phyloP scores from a whole-genome alignment of 2,797 vertebrate species.

The Cyprinodon diabolis region DNA sequence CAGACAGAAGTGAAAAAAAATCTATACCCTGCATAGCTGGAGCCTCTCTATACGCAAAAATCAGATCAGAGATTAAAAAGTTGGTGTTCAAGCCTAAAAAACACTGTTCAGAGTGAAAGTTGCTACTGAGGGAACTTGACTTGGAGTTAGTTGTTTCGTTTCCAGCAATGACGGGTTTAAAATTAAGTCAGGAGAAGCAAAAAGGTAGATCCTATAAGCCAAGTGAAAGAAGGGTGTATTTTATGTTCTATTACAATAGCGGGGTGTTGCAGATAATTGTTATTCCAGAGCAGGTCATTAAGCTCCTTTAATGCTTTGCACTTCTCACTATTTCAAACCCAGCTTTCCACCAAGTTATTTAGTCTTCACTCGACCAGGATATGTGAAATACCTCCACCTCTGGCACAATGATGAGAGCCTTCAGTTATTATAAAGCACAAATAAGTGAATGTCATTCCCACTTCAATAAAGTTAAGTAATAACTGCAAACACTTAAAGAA shows the following conservation, averaged over 20 bases:
- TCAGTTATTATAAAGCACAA: too few species aligned
- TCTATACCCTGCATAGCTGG: too few species aligned
- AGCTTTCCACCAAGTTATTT: background rate
- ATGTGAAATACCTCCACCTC: background rate
- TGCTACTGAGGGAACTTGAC: background rate
- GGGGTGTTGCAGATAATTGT: too few species aligned
- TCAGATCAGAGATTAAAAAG: too few species aligned
- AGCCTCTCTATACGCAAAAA: too few species aligned
- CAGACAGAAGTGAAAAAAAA: too few species aligned
- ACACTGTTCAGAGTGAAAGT: too few species aligned
- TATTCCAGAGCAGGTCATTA: too few species aligned
- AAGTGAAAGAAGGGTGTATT: background rate
- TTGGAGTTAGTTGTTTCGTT: background rate
- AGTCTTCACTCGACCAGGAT: background rate
- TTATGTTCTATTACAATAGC: background rate
- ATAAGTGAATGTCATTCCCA: too few species aligned
- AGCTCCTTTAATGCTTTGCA: background rate
- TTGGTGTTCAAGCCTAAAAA: too few species aligned
- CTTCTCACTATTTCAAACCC: background rate
- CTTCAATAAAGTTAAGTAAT: too few species aligned
- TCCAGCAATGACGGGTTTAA: background rate
- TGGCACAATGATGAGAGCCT: background rate
- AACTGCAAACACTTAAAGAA: too few species aligned
- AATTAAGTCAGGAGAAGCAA: background rate
- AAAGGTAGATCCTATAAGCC: background rate